phyloP scores from a whole-genome alignment of 2,888 invertebrate species.

The Myopa tessellatipennis region DNA sequence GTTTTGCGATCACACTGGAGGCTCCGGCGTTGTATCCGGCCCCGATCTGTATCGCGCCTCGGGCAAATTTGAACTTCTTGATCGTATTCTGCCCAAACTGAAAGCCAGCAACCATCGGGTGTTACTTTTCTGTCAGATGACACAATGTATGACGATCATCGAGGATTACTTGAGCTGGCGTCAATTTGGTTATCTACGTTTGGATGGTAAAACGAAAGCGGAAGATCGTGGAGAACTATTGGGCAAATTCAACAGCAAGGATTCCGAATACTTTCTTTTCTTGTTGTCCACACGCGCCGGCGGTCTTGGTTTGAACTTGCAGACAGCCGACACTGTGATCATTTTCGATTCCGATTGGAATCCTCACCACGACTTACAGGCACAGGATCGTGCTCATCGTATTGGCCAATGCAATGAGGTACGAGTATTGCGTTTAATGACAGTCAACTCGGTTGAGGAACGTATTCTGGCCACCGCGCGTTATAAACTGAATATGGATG shows the following conservation, averaged over 20 bases:
- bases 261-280: conserved; percentile 94
- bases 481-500: conserved; percentile 99
- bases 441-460: conserved; percentile 99
- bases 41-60: conserved; percentile 93
- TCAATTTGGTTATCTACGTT: conserved; percentile 87
- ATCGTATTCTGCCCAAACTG: conserved; percentile 96
- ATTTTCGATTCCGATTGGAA: conserved; percentile 99
- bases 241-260: conserved; percentile 89
- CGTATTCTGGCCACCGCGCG: conserved; percentile 97
- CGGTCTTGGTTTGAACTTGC: conserved; percentile 96
- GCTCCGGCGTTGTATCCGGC: conserved; percentile 77
- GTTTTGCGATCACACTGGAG: conserved; percentile 91
- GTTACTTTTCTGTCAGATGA: conserved; percentile 99
- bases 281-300: conserved; percentile 97
- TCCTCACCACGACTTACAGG: conserved; percentile 99
- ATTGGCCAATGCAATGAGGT: conserved; percentile 99
- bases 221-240: conserved; percentile 97
- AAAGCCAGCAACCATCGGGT: conserved; percentile 92
- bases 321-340: conserved; percentile 98
- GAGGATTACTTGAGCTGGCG: conserved; percentile 97
- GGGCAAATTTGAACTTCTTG: conserved; percentile 97
- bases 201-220: conserved; percentile 98
- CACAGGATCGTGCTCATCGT: conserved; percentile 99
- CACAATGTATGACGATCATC: conserved; percentile 97
- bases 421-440: conserved; percentile 95